Conservation (phyloP, 2,113 vertebrate species). For the Leptobrachium ailaonicum region DNA sequence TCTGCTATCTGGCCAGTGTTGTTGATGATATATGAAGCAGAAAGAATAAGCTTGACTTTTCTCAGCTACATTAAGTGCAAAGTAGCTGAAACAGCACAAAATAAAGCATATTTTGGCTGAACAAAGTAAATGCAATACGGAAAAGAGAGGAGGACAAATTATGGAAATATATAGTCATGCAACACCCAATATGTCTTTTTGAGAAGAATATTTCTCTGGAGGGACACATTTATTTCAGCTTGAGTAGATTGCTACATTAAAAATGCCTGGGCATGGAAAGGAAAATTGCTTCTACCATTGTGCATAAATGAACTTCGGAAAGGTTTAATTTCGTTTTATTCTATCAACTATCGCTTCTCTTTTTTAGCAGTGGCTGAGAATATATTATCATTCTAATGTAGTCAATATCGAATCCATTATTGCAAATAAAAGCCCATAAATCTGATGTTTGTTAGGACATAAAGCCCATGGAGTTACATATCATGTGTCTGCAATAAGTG, state of each 20-base stretch:
- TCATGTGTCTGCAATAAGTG: not conserved
- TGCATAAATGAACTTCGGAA: constrained; percentile 37
- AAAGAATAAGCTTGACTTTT: constrained; percentile 51
- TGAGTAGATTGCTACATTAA: constrained; percentile 49
- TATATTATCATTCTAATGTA: not conserved
- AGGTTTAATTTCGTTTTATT: constrained; percentile 44
- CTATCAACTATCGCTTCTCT: not conserved
- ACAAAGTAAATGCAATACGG: constrained; percentile 46
- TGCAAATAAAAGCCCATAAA: not conserved
- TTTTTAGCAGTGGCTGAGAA: not conserved
- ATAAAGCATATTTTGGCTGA: constrained; percentile 48
- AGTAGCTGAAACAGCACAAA: constrained; percentile 50
- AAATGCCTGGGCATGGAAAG: constrained; percentile 45
- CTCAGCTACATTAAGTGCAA: constrained; percentile 50
- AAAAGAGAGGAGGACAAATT: constrained; percentile 49
- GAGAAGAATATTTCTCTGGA: constrained; percentile 46
- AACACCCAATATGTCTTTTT: constrained; percentile 49
- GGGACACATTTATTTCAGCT: constrained; percentile 47
- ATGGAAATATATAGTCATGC: constrained; percentile 48
- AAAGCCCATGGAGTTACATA: not conserved
- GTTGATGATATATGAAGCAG: constrained; percentile 51
- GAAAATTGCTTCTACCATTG: constrained; percentile 39
- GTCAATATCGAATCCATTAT: not conserved
- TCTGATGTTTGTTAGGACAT: not conserved
- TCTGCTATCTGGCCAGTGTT: constrained; percentile 40